phyloP scores from a whole-genome alignment of 2,888 invertebrate genomes.

The Catocala fraxini region DNA sequence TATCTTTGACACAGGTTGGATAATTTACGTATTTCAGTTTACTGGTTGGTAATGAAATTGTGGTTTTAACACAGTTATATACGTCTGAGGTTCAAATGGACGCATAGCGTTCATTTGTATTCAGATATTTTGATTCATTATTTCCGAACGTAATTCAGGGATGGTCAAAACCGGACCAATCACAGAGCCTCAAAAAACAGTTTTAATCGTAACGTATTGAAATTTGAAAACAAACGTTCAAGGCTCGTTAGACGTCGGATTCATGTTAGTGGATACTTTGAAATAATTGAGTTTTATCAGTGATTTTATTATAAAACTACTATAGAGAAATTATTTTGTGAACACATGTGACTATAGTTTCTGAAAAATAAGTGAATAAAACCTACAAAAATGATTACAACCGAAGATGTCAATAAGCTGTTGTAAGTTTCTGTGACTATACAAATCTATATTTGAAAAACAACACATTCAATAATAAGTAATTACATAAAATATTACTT shows the following conservation, averaged over 20 bases:
- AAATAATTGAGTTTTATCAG: conserved; percentile 34
- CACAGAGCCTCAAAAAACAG: conserved; percentile 42
- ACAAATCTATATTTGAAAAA: neutral
- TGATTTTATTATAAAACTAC: conserved; percentile 25
- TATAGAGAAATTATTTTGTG: conserved; percentile 30
- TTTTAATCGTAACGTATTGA: conserved; percentile 62
- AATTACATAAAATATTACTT: too few relatives aligned
- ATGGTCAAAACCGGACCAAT: conserved; percentile 53
- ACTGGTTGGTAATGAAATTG: too few relatives aligned
- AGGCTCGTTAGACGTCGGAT: conserved; percentile 42
- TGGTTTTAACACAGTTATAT: too few relatives aligned
- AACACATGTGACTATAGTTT: conserved; percentile 41
- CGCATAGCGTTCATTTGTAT: too few relatives aligned
- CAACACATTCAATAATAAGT: neutral
- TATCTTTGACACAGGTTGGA: too few relatives aligned
- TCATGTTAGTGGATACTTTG: conserved; percentile 42
- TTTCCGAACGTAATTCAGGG: conserved; percentile 39
- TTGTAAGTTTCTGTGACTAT: conserved; percentile 71
- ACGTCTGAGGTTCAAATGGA: too few relatives aligned
- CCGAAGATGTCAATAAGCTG: conserved; percentile 70
- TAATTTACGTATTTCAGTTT: too few relatives aligned
- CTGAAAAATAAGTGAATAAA: conserved; percentile 27
- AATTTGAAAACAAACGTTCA: conserved; percentile 66
- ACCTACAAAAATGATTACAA: conserved; percentile 62
- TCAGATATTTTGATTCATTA: neutral